Conservation (phyloP, 2,113 vertebrate genomes). For the Podarcis raffonei region DNA sequence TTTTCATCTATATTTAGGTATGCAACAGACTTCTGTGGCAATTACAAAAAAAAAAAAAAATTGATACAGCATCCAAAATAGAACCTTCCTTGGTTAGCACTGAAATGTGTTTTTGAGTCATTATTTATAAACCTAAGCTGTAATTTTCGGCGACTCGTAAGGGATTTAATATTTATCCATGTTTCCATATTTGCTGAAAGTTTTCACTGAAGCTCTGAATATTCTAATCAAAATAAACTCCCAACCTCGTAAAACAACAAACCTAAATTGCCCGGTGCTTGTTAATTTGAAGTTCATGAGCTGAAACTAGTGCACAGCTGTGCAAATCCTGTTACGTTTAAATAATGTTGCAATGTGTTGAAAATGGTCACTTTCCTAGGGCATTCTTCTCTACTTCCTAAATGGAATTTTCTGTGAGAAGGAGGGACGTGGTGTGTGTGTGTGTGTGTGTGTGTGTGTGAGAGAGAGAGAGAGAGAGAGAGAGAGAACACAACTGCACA, state of each 20-base stretch:
- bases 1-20: slow-evolving; percentile 51
- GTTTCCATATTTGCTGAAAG: slow-evolving; percentile 29
- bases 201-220: slow-evolving; percentile 13
- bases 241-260: not conserved
- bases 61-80: slow-evolving; percentile 11
- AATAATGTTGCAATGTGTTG: not conserved
- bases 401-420: not conserved
- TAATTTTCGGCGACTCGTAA: slow-evolving; percentile 39
- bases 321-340: not conserved
- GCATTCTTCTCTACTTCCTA: not conserved
- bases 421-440: not conserved
- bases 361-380: not conserved
- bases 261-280: not conserved
- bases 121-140: slow-evolving; percentile 45
- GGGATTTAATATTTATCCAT: slow-evolving; percentile 31
- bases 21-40: slow-evolving; percentile 39
- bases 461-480: not conserved
- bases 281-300: not conserved
- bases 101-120: not conserved
- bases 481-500: too few species aligned
- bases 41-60: slow-evolving; percentile 43
- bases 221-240: slow-evolving; percentile 29
- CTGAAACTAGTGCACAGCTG: rapidly evolving
- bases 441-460: not conserved
- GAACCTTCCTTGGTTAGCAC: slow-evolving; percentile 35